Evolutionary conservation across 2,888 invertebrate genomes (phyloP).

Genomic region (Choreutis nemorana): DNA sequence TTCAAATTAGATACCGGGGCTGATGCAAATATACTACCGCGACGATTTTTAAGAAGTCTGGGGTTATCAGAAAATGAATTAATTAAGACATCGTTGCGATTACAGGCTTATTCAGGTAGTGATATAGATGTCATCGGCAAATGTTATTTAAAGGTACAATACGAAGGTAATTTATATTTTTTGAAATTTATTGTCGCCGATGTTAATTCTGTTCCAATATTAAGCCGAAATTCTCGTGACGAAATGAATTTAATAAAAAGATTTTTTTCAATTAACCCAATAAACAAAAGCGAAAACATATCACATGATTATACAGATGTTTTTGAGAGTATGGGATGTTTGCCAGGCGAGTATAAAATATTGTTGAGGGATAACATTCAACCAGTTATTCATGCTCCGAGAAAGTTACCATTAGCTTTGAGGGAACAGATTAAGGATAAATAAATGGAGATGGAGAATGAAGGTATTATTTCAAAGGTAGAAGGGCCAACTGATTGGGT

Average conservation of each 20-base stretch:
- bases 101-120: conserved; percentile 11
- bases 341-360: conserved; percentile 6
- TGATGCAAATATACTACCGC: conserved; percentile 13
- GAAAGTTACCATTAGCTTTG: conserved; percentile 14
- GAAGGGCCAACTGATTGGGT: conserved; percentile 17
- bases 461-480: conserved; percentile 13
- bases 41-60: conserved; percentile 2
- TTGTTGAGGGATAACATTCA: conserved; percentile 1
- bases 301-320: conserved; percentile 8
- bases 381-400: conserved; percentile 14
- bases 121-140: conserved; percentile 10
- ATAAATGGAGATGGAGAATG: conserved; percentile 11
- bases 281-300: not conserved
- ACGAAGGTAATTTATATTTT: conserved; percentile 9
- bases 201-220: conserved; percentile 8
- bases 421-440: conserved; percentile 5
- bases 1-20: conserved; percentile 16
- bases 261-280: conserved; percentile 4
- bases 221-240: conserved; percentile 11
- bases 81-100: conserved; percentile 5
- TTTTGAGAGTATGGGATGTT: conserved; percentile 5
- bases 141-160: conserved; percentile 9
- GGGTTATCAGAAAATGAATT: conserved; percentile 7
- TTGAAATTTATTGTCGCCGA: conserved; percentile 11
- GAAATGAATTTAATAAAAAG: conserved; percentile 11